phyloP scores from a whole-genome alignment of 1,140 invertebrate species.

The Bombus pascuorum region DNA sequence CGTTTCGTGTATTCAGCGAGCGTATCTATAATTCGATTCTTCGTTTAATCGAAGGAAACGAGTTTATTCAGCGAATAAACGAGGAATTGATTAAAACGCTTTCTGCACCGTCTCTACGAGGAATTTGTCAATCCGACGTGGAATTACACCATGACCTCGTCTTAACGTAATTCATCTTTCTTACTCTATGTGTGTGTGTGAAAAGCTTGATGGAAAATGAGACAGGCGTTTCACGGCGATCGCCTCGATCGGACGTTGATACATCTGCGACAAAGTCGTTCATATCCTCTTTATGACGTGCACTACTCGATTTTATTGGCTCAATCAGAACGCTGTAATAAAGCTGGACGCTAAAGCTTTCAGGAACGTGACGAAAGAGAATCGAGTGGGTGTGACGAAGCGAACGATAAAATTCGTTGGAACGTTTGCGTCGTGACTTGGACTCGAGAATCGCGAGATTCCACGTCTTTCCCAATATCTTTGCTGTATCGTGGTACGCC shows the following conservation, averaged over 20 bases:
- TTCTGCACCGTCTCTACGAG: not conserved
- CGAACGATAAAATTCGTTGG: not conserved
- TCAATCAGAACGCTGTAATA: constrained; percentile 27
- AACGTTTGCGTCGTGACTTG: not conserved
- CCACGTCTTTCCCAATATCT: not conserved
- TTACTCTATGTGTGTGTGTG: not conserved
- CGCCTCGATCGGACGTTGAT: not conserved
- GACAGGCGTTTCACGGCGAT: too few relatives aligned
- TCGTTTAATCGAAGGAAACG: not conserved
- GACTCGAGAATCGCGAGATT: not conserved
- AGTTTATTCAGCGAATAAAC: not conserved
- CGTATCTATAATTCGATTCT: not conserved
- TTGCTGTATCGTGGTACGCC: too few relatives aligned
- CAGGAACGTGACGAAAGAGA: not conserved
- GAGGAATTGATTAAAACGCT: constrained; percentile 11
- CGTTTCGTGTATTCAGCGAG: not conserved
- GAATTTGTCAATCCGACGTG: not conserved
- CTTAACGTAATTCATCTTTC: not conserved
- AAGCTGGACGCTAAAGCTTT: not conserved
- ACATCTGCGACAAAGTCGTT: not conserved
- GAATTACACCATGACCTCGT: not conserved
- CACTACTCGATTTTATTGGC: constrained; percentile 32
- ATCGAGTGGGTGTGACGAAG: not conserved
- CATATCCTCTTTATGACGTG: constrained; percentile 9
- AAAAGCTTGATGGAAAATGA: not conserved